Percentiles rank a stretch among this genome's conserved stretches.
phyloP scores from a whole-genome alignment of 2,888 invertebrate genomes.

The Furcula furcula region DNA sequence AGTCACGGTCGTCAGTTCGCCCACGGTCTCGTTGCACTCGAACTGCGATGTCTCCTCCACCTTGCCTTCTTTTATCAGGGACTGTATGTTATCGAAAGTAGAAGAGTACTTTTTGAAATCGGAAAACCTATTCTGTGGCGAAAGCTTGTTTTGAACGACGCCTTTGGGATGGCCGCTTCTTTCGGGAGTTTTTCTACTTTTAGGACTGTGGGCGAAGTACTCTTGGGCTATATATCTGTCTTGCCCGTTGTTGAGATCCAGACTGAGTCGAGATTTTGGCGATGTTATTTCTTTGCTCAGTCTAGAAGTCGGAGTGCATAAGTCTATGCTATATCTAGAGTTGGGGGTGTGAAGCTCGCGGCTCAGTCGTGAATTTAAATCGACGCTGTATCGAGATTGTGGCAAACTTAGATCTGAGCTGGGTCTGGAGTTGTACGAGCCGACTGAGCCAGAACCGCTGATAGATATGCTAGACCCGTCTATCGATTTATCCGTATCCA shows the following conservation, averaged over 20 bases:
- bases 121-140: slow-evolving; percentile 79
- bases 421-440: slow-evolving; percentile 83
- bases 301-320: slow-evolving; percentile 83
- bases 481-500: slow-evolving; percentile 72
- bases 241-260: slow-evolving; percentile 81
- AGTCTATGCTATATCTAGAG: slow-evolving; percentile 86
- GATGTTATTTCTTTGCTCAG: slow-evolving; percentile 81
- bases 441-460: slow-evolving; percentile 76
- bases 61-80: slow-evolving; percentile 86
- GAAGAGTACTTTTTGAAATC: slow-evolving; percentile 88
- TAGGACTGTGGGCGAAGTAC: slow-evolving; percentile 74
- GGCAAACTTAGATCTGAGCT: slow-evolving; percentile 84
- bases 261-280: slow-evolving; percentile 82
- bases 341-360: slow-evolving; percentile 83
- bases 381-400: slow-evolving; percentile 81
- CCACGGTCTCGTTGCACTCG: slow-evolving; percentile 82
- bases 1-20: slow-evolving; percentile 83
- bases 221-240: slow-evolving; percentile 72
- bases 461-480: slow-evolving; percentile 77
- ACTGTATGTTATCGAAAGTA: slow-evolving; percentile 89
- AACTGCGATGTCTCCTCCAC: slow-evolving; percentile 77
- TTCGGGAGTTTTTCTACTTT: slow-evolving; percentile 68
- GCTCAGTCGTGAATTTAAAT: slow-evolving; percentile 78
- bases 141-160: slow-evolving; percentile 67
- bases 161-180: slow-evolving; percentile 50